Evolutionary conservation across 2,888 invertebrate genomes (phyloP).

Genomic region (Apeira syringaria): DNA sequence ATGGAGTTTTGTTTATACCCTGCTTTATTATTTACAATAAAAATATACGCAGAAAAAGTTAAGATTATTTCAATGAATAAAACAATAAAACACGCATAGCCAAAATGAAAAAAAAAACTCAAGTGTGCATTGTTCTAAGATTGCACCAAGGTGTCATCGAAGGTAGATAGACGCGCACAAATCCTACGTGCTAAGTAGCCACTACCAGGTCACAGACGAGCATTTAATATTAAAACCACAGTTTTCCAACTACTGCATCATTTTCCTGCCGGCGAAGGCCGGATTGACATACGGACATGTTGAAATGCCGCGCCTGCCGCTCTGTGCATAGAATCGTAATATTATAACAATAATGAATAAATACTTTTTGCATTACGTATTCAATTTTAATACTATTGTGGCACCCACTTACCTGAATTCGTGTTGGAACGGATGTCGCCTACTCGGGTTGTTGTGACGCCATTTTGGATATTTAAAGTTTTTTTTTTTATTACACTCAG

Average conservation of each 20-base stretch:
- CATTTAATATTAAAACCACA: slow-evolving; percentile 59
- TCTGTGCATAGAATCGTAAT: slow-evolving; percentile 57
- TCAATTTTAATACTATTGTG: slow-evolving; percentile 34
- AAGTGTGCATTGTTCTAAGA: too few species aligned
- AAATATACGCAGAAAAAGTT: too few species aligned
- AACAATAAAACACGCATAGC: too few species aligned
- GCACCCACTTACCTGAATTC: slow-evolving; percentile 48
- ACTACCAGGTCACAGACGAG: slow-evolving; percentile 41
- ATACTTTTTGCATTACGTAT: slow-evolving; percentile 36
- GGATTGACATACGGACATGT: slow-evolving; percentile 54
- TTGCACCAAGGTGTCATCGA: slow-evolving; percentile 10
- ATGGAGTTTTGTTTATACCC: too few species aligned
- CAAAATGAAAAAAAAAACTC: too few species aligned
- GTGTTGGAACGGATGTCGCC: slow-evolving; percentile 26
- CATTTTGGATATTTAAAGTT: background rate
- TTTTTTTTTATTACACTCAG: too few species aligned
- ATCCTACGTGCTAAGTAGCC: slow-evolving; percentile 15
- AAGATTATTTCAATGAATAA: too few species aligned
- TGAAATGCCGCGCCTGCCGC: slow-evolving; percentile 53
- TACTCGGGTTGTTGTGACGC: slow-evolving; percentile 15
- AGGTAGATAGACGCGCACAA: slow-evolving; percentile 10
- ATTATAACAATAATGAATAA: slow-evolving; percentile 40
- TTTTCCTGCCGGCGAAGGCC: slow-evolving; percentile 71
- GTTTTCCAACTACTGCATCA: slow-evolving; percentile 63
- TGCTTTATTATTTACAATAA: too few species aligned